phyloP scores from a whole-genome alignment of 2,113 vertebrate genomes.

The Saccopteryx bilineata region DNA sequence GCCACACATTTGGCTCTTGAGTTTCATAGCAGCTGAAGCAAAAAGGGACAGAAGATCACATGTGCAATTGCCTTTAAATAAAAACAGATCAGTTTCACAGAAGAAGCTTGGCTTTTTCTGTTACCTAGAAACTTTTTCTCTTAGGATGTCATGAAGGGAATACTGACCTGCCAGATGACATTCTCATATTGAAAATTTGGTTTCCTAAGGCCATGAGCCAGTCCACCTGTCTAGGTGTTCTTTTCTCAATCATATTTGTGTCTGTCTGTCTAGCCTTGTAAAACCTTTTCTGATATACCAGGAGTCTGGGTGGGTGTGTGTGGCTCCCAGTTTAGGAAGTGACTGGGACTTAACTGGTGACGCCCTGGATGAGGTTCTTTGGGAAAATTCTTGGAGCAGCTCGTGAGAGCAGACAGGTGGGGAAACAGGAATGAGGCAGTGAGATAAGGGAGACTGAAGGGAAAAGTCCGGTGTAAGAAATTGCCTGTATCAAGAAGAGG shows the following conservation, averaged over 20 bases:
- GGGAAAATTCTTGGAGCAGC: neutral
- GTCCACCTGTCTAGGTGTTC: neutral
- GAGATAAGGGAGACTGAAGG: neutral
- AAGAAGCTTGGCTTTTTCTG: neutral
- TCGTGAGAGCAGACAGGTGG: neutral
- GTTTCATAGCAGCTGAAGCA: slow-evolving; percentile 18
- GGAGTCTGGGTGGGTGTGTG: neutral
- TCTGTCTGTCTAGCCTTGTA: neutral
- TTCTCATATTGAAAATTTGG: slow-evolving; percentile 3
- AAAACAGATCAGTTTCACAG: slow-evolving; percentile 25
- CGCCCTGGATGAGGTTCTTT: neutral
- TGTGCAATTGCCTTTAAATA: slow-evolving; percentile 50
- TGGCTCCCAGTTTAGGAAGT: neutral
- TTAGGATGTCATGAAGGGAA: slow-evolving; percentile 13
- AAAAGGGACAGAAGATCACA: neutral
- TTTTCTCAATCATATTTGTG: neutral
- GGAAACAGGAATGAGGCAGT: neutral
- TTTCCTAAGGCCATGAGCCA: neutral
- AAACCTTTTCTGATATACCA: neutral
- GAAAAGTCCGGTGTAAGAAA: neutral
- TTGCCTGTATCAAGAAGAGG: neutral
- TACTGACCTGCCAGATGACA: neutral
- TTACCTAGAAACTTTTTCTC: slow-evolving; percentile 44
- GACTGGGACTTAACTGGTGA: neutral
- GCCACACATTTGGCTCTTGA: neutral